Evolutionary conservation across 2,888 invertebrate genomes (phyloP).

Genomic region (Gnatocerus cornutus): DNA sequence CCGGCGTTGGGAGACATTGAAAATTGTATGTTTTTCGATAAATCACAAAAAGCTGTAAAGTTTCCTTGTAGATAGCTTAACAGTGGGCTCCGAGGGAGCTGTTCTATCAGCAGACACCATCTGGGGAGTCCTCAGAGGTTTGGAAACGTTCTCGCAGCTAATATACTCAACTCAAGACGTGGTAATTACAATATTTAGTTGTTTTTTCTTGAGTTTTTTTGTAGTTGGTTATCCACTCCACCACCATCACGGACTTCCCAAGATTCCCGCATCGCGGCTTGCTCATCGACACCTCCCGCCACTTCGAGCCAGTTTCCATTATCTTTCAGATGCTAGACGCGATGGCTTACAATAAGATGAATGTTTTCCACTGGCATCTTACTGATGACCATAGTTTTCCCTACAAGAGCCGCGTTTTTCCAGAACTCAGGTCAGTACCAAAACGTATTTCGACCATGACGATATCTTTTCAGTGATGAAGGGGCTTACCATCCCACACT

Average conservation of each 20-base stretch:
- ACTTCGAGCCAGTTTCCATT: conserved; percentile 81
- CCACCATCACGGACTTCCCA: conserved; percentile 83
- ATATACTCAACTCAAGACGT: conserved; percentile 70
- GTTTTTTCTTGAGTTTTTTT: conserved; percentile 57
- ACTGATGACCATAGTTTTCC: conserved; percentile 96
- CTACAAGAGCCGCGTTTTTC: conserved; percentile 85
- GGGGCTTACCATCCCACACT: conserved; percentile 80
- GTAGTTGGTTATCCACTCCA: conserved; percentile 80
- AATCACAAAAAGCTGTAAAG: neutral
- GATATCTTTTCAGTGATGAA: conserved; percentile 69
- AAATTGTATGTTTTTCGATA: conserved; percentile 26
- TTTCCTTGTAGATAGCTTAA: conserved; percentile 59
- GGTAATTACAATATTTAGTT: conserved; percentile 47
- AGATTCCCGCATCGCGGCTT: conserved; percentile 88
- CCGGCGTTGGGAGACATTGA: conserved; percentile 36
- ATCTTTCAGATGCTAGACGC: conserved; percentile 83
- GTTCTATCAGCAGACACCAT: conserved; percentile 71
- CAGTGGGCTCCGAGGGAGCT: conserved; percentile 50
- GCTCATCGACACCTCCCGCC: conserved; percentile 90
- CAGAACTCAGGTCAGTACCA: conserved; percentile 71
- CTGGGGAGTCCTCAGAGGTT: conserved; percentile 90
- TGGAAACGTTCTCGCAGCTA: conserved; percentile 91
- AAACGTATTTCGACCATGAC: too few relatives aligned
- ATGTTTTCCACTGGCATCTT: conserved; percentile 97
- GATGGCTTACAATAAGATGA: conserved; percentile 93